These are phyloP conservation scores for Tubulanus polymorphus DNA, from an alignment of 2,888 invertebrate species.

Conservation along the genomic window DNA sequence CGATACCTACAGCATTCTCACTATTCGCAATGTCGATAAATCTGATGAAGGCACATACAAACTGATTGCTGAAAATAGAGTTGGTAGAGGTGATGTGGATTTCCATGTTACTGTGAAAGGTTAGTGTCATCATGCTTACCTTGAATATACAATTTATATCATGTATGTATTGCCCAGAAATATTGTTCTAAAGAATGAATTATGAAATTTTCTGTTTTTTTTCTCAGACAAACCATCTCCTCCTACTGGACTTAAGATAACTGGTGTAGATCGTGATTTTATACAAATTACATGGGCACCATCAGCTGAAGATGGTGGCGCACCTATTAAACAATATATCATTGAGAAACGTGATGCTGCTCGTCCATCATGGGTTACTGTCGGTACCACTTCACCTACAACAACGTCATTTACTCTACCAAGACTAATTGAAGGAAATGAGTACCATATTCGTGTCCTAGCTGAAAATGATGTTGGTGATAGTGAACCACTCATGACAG, in stretches of 20 bases:
- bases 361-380: constrained; percentile 71
- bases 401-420: constrained; percentile 27
- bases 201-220: constrained; percentile 3
- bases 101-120: constrained; percentile 42
- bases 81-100: constrained; percentile 60
- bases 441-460: constrained; percentile 81
- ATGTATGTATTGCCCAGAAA: not conserved
- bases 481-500: constrained; percentile 74
- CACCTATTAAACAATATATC: constrained; percentile 42
- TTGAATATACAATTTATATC: not conserved
- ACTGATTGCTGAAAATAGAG: constrained; percentile 76
- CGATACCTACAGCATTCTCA: constrained; percentile 35
- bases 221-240: constrained; percentile 43
- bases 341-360: constrained; percentile 66
- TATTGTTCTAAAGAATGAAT: not conserved
- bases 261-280: constrained; percentile 77
- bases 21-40: constrained; percentile 37
- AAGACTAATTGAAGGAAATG: constrained; percentile 79
- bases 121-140: constrained; percentile 11
- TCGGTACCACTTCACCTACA: constrained; percentile 57
- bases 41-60: constrained; percentile 64
- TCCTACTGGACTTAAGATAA: constrained; percentile 61
- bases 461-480: constrained; percentile 89
- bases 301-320: constrained; percentile 44
- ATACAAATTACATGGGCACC: constrained; percentile 65